Evolutionary conservation across 1,140 invertebrate genomes (phyloP).

Genomic region (Hylyphantes graminicola): DNA sequence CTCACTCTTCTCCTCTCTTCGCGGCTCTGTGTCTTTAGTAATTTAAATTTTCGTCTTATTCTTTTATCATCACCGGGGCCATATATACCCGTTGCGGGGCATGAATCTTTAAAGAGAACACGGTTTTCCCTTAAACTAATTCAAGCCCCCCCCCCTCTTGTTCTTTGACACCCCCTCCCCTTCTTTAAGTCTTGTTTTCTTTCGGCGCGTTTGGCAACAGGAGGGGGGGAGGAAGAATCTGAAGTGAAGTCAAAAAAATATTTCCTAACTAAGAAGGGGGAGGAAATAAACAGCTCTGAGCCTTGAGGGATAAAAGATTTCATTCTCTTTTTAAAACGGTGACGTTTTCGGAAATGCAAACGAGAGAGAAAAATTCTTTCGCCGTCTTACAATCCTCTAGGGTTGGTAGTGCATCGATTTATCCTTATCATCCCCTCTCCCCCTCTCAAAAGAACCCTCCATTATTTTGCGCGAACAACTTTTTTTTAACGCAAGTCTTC

Average conservation of each 20-base stretch:
- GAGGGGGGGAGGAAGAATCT: not conserved
- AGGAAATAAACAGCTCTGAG: too few relatives aligned
- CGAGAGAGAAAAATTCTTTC: constrained; percentile 52
- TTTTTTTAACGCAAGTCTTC: constrained; percentile 31
- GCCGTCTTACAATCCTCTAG: constrained; percentile 30
- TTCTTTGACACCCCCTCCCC: not conserved
- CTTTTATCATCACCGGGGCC: constrained; percentile 40
- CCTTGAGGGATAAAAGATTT: constrained; percentile 47
- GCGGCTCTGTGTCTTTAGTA: constrained; percentile 39
- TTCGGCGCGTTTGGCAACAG: constrained; percentile 14
- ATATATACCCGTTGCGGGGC: constrained; percentile 11
- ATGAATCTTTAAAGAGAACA: constrained; percentile 45
- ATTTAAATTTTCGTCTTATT: constrained; percentile 59
- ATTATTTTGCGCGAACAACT: constrained; percentile 44
- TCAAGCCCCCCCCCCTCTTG: constrained; percentile 25
- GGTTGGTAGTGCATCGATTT: constrained; percentile 38
- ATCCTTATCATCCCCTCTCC: constrained; percentile 29
- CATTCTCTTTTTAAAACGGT: constrained; percentile 30
- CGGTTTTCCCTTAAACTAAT: constrained; percentile 17
- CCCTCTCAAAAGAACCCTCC: constrained; percentile 40
- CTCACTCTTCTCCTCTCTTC: constrained; percentile 8
- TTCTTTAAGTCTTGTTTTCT: constrained; percentile 22
- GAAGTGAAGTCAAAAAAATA: too few relatives aligned
- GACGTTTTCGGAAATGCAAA: constrained; percentile 30
- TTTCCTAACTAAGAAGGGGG: too few relatives aligned